Evolutionary conservation across 2,888 invertebrate genomes (phyloP).

Genomic region (Limnephilus marmoratus): DNA sequence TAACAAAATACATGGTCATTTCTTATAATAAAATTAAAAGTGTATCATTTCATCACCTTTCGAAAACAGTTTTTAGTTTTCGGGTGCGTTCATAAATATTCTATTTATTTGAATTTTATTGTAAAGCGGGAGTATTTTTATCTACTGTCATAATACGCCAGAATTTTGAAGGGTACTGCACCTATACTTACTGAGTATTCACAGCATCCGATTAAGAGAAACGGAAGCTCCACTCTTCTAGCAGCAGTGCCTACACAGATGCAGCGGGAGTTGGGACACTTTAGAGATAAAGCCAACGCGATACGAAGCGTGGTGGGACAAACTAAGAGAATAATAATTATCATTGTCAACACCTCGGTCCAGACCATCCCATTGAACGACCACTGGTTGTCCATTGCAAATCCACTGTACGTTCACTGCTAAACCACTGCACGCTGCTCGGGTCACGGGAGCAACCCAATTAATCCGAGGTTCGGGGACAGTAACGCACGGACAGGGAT

Average conservation of each 20-base stretch:
- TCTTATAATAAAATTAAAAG: too few species aligned
- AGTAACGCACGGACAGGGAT: constrained; percentile 51
- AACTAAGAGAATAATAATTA: constrained; percentile 65
- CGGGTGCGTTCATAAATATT: too few species aligned
- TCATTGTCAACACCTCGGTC: constrained; percentile 63
- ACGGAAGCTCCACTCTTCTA: constrained; percentile 7
- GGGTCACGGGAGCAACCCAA: constrained; percentile 62
- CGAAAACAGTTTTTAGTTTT: too few species aligned
- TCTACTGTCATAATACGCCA: too few species aligned
- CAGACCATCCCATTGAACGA: not conserved
- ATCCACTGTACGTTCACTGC: not conserved
- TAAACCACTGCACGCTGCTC: not conserved
- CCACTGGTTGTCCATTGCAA: not conserved
- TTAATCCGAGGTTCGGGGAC: constrained; percentile 61
- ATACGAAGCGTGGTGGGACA: constrained; percentile 59
- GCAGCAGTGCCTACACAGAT: not conserved
- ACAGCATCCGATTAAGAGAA: constrained; percentile 2
- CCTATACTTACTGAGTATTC: not conserved
- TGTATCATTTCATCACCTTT: too few species aligned
- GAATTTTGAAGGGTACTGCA: too few species aligned
- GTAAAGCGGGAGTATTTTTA: too few species aligned
- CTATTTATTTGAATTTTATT: too few species aligned
- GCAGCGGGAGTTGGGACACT: not conserved
- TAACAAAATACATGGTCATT: too few species aligned
- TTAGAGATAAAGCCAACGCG: constrained; percentile 17